Conservation (phyloP, 2,113 vertebrate species). For the Neodontobutis hainanensis region DNA sequence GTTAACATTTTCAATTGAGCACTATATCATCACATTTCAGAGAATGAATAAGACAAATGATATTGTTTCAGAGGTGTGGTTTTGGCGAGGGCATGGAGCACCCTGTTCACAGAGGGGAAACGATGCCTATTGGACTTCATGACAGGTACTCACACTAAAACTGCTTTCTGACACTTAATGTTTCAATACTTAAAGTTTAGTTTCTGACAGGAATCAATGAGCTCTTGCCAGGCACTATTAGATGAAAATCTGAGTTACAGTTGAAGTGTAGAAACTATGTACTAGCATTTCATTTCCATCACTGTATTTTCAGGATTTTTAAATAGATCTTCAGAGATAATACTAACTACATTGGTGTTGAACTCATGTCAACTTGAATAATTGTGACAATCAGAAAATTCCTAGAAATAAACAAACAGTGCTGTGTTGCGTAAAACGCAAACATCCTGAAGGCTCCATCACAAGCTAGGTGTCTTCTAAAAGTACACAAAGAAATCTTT, state of each 20-base stretch:
- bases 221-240: not conserved
- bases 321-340: not conserved
- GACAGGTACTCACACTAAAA: constrained; percentile 77
- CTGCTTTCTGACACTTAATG: not conserved
- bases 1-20: too few species aligned
- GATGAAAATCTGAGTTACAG: not conserved
- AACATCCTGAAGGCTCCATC: not conserved
- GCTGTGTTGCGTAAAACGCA: not conserved
- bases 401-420: not conserved
- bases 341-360: not conserved
- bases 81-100: constrained; percentile 83
- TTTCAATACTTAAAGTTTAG: not conserved
- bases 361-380: not conserved
- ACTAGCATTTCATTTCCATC: not conserved
- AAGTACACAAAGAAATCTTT: not conserved
- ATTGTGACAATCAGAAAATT: not conserved
- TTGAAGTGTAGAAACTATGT: too few species aligned
- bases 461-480: not conserved
- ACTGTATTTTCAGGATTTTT: not conserved
- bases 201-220: not conserved
- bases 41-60: constrained; percentile 4
- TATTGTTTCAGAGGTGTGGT: constrained; percentile 73
- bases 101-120: constrained; percentile 85
- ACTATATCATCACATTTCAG: not conserved
- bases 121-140: constrained; percentile 82